Percentiles rank a stretch among this genome's conserved stretches.
phyloP scores from a whole-genome alignment of 2,113 vertebrate genomes.

The Serilophus lunatus region DNA sequence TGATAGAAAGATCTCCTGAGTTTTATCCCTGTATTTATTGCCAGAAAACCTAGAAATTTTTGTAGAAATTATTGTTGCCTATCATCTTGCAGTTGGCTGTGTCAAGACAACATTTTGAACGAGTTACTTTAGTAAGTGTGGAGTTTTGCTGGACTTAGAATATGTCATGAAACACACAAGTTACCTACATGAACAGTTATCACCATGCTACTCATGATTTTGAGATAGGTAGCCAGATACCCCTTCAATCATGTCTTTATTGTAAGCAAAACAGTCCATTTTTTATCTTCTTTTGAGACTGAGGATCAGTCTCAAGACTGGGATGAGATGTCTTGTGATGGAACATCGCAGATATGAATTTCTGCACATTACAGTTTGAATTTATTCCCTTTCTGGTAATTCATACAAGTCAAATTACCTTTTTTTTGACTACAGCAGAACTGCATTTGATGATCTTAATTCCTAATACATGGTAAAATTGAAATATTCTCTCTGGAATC shows the following conservation, averaged over 20 bases:
- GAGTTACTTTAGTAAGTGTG: neutral
- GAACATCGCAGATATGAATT: neutral
- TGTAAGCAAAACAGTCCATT: neutral
- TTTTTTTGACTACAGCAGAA: neutral
- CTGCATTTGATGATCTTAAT: neutral
- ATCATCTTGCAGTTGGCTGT: neutral
- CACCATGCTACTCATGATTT: neutral
- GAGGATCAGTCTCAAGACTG: neutral
- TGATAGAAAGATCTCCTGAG: neutral
- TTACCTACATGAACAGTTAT: rapidly evolving
- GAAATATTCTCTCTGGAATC: neutral
- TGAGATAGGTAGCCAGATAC: neutral
- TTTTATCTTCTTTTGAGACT: neutral
- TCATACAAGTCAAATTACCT: neutral
- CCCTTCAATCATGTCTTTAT: neutral
- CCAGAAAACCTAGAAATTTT: neutral
- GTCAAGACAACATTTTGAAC: neutral
- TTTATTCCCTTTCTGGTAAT: neutral
- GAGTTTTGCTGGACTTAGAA: neutral
- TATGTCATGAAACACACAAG: neutral
- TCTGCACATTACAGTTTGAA: neutral
- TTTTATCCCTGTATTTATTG: neutral
- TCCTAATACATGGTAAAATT: neutral
- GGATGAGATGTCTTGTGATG: no score
- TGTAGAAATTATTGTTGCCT: neutral